These are phyloP conservation scores for Chorisops tibialis DNA, from an alignment of 2,888 invertebrate species.

Conservation along the genomic window DNA sequence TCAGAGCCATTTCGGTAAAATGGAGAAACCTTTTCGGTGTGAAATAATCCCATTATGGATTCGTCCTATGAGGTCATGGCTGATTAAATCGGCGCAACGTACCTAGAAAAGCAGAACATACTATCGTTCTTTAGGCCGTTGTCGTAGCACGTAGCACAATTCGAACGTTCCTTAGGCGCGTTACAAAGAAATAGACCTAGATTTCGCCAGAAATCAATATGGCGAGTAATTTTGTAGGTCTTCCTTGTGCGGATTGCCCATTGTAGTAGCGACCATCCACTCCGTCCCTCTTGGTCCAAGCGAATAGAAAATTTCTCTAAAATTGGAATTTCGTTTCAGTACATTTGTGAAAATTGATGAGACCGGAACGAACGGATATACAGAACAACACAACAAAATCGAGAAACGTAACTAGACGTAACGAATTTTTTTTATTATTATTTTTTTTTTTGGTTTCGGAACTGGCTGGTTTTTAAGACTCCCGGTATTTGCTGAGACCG, in stretches of 20 bases:
- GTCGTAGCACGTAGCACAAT: too few relatives aligned
- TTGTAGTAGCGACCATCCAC: background rate
- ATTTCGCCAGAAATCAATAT: conserved; percentile 4
- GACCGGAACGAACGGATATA: background rate
- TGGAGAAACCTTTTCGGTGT: conserved; percentile 20
- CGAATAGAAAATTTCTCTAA: background rate
- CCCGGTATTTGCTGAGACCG: too few relatives aligned
- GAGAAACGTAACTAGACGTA: too few relatives aligned
- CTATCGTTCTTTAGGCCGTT: background rate
- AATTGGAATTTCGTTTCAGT: conserved; percentile 11
- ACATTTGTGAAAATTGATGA: conserved; percentile 8
- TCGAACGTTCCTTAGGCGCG: background rate
- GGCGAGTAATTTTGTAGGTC: conserved; percentile 1
- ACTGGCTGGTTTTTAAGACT: too few relatives aligned
- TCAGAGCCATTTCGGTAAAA: background rate
- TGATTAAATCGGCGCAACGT: conserved; percentile 11
- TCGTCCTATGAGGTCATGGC: conserved; percentile 13
- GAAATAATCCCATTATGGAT: conserved; percentile 21
- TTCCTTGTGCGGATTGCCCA: background rate
- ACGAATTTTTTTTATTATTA: too few relatives aligned
- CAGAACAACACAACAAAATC: too few relatives aligned
- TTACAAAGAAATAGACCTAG: background rate
- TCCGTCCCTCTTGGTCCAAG: background rate
- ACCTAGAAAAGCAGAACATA: background rate
- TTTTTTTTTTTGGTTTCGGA: too few relatives aligned